Evolutionary conservation across 2,797 vertebrate species (phyloP).

Genomic region (Discoglossus pictus): DNA sequence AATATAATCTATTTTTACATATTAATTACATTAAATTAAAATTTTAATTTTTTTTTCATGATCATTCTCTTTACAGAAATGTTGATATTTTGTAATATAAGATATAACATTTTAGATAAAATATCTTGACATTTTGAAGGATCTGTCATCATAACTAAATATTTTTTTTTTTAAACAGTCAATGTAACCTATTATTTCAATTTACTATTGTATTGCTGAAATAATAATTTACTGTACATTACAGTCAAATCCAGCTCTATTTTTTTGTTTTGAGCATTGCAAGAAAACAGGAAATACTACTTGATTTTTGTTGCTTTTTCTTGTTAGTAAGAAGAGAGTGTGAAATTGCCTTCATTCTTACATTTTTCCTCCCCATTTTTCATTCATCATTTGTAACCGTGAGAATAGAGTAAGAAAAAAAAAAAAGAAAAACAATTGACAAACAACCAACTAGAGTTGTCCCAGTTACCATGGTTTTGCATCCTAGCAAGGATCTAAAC

Average conservation of each 20-base stretch:
- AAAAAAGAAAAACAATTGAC: conserved; percentile 61
- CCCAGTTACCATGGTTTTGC: conserved; percentile 71
- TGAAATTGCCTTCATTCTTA: neutral
- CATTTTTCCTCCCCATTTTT: conserved; percentile 46
- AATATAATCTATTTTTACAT: no score
- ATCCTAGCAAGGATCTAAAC: conserved; percentile 75
- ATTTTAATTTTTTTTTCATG: no score
- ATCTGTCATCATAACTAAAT: neutral
- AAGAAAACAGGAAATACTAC: conserved; percentile 74
- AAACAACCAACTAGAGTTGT: conserved; percentile 57
- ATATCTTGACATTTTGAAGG: no score
- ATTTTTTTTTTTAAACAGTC: conserved; percentile 49
- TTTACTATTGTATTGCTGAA: conserved; percentile 72
- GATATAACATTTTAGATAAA: no score
- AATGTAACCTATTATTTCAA: conserved; percentile 74
- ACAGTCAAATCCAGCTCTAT: conserved; percentile 79
- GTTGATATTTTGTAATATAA: no score
- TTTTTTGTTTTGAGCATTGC: conserved; percentile 73
- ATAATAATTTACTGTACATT: conserved; percentile 78
- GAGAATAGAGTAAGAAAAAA: conserved; percentile 63
- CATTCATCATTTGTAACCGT: conserved; percentile 50
- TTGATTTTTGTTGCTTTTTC: conserved; percentile 70
- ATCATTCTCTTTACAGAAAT: no score
- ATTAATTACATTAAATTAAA: no score
- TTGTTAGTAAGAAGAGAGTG: conserved; percentile 67